phyloP scores from a whole-genome alignment of 1,140 invertebrate species.

The Grapholita molesta region DNA sequence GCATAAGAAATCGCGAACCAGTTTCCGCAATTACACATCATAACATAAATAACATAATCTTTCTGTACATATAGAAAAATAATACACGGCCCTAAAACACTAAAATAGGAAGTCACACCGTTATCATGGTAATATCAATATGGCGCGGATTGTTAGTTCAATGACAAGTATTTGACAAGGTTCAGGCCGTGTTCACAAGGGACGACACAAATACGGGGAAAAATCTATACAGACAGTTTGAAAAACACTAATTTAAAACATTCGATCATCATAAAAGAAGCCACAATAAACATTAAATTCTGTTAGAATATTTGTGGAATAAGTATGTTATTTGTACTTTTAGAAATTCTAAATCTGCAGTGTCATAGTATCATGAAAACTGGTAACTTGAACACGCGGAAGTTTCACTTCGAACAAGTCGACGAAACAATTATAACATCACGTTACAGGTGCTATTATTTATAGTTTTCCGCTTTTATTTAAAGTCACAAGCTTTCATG shows the following conservation, averaged over 20 bases:
- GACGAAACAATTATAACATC: no score
- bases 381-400: no score
- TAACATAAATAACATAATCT: slow-evolving; percentile 16
- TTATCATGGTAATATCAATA: slow-evolving; percentile 17
- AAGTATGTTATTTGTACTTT: no score
- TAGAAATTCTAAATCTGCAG: no score
- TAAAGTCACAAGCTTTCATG: no score
- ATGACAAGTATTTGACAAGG: neutral
- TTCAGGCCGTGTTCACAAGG: neutral
- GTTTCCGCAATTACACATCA: neutral
- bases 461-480: no score
- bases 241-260: neutral
- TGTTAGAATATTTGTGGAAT: no score
- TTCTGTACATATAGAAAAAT: slow-evolving; percentile 16
- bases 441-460: no score
- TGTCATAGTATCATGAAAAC: no score
- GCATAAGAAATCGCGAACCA: neutral
- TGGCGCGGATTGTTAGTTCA: slow-evolving; percentile 11
- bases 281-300: no score
- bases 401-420: no score
- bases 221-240: neutral
- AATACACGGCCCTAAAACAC: slow-evolving; percentile 14
- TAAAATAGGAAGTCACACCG: slow-evolving; percentile 15
- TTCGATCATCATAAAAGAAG: neutral
- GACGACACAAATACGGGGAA: neutral